phyloP scores from a whole-genome alignment of 2,888 invertebrate genomes.

The Acanthococcus lagerstroemiae region DNA sequence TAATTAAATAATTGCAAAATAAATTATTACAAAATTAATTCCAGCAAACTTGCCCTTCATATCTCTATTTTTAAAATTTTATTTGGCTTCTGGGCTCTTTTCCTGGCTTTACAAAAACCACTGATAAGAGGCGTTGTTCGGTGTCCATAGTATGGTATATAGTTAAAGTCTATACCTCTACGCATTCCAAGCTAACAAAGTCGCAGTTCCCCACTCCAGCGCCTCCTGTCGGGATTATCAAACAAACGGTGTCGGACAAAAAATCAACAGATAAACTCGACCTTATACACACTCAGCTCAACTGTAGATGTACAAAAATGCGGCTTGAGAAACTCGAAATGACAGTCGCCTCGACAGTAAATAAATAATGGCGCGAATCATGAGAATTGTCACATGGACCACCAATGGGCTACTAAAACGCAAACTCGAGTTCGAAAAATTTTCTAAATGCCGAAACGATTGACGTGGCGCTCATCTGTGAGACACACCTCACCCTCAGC shows the following conservation, averaged over 20 bases:
- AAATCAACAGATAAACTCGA: not conserved
- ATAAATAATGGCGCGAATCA: not conserved
- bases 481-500: not conserved
- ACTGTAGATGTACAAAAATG: not conserved
- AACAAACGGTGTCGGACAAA: not conserved
- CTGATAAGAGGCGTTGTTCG: no score
- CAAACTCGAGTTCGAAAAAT: not conserved
- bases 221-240: no score
- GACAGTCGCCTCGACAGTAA: not conserved
- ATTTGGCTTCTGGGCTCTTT: no score
- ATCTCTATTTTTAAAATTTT: no score
- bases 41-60: no score
- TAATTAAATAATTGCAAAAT: no score
- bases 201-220: no score
- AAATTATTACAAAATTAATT: no score
- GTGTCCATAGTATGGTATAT: no score
- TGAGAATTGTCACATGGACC: not conserved
- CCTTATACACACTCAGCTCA: not conserved
- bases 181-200: no score
- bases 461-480: not conserved
- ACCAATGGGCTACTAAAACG: not conserved
- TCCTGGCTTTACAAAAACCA: no score
- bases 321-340: not conserved
- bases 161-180: no score
- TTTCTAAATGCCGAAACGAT: not conserved